These are phyloP conservation scores for Semnornis frantzii DNA, from an alignment of 2,113 vertebrate genomes.

Conservation along the genomic window DNA sequence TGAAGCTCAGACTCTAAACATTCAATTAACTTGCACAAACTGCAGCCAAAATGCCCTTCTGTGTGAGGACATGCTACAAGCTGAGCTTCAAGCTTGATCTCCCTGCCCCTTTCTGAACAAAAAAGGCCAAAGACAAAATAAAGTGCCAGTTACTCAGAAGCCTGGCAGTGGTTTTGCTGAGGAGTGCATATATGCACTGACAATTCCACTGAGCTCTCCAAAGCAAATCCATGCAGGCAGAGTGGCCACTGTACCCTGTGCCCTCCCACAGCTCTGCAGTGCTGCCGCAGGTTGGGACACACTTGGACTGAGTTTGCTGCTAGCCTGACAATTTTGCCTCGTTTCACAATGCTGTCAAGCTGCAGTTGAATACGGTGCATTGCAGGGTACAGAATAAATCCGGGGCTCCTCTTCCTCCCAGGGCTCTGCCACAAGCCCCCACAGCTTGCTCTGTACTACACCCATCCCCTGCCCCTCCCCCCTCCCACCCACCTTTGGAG, in stretches of 20 bases:
- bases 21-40: not conserved
- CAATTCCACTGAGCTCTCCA: not conserved
- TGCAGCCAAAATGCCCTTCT: not conserved
- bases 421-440: not conserved
- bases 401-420: not conserved
- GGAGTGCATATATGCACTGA: not conserved
- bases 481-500: not conserved
- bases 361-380: not conserved
- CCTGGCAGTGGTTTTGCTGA: not conserved
- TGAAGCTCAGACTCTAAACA: not conserved
- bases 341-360: not conserved
- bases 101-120: too few species aligned
- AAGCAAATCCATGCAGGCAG: not conserved
- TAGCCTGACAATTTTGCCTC: not conserved
- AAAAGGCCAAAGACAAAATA: too few species aligned
- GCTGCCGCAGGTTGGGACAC: accelerated
- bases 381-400: not conserved
- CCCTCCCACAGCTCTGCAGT: not conserved
- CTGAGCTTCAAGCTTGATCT: accelerated
- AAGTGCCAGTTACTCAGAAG: not conserved
- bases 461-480: accelerated
- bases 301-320: not conserved
- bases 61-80: not conserved
- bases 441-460: not conserved
- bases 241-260: accelerated